phyloP scores from a whole-genome alignment of 2,113 vertebrate genomes.

The Coreoperca whiteheadi region DNA sequence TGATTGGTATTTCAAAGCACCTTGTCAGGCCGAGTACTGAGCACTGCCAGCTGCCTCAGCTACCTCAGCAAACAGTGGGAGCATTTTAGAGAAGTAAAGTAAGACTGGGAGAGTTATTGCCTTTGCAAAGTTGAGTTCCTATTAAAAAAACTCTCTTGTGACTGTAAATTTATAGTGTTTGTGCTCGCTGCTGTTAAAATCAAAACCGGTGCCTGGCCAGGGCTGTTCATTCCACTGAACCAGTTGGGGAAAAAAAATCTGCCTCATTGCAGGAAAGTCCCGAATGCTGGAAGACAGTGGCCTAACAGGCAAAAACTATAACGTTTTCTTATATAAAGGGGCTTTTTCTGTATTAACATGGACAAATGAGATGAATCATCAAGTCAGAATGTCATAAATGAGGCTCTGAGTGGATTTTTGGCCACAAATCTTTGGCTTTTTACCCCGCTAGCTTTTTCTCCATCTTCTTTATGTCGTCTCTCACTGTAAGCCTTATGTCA shows the following conservation, averaged over 20 bases:
- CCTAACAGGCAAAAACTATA: constrained; percentile 24
- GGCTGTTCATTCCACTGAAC: constrained; percentile 80
- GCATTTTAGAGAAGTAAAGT: constrained; percentile 59
- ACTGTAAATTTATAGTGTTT: constrained; percentile 97
- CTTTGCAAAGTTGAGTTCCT: constrained; percentile 87
- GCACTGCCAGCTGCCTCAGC: constrained; percentile 91
- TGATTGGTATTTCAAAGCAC: constrained; percentile 99
- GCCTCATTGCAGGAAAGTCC: constrained; percentile 58
- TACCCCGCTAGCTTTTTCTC: not conserved
- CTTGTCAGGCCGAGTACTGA: constrained; percentile 89
- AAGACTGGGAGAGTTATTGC: constrained; percentile 84
- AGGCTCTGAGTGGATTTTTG: constrained; percentile 45
- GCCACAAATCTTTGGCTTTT: constrained; percentile 25
- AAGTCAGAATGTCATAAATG: constrained; percentile 36
- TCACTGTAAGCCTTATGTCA: constrained; percentile 36
- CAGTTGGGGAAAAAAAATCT: constrained; percentile 64
- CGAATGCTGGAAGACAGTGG: constrained; percentile 64
- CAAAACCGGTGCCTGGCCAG: constrained; percentile 91
- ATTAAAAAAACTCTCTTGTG: constrained; percentile 92
- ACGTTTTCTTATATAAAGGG: constrained; percentile 37
- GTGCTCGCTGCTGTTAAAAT: constrained; percentile 96
- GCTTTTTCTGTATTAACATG: constrained; percentile 28
- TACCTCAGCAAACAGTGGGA: constrained; percentile 76
- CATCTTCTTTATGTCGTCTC: not conserved
- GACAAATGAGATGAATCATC: constrained; percentile 51